Conservation (phyloP, 1,140 invertebrate species). For the Scaptodrosophila lebanonensis region DNA sequence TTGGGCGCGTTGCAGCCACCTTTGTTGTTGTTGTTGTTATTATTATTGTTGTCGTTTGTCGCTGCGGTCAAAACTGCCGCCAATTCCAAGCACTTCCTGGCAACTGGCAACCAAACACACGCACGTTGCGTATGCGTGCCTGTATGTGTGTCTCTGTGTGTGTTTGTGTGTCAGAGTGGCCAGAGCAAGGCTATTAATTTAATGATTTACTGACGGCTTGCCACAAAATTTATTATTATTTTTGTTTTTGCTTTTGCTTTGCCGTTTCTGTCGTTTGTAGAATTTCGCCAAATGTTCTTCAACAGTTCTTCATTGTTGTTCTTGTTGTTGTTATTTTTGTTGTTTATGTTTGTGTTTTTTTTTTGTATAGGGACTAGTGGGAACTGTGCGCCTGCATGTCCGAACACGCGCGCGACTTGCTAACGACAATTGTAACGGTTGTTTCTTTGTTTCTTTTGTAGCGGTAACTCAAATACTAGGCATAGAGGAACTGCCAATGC, state of each 20-base stretch:
- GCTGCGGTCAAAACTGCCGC: slow-evolving; percentile 67
- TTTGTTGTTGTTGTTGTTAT: slow-evolving; percentile 12
- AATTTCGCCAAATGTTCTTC: too few relatives aligned
- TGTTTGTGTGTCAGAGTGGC: slow-evolving; percentile 21
- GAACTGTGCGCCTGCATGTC: too few relatives aligned
- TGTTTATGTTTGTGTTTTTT: slow-evolving; percentile 19
- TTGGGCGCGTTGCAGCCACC: slow-evolving; percentile 38
- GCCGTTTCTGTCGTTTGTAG: too few relatives aligned
- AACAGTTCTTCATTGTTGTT: neutral
- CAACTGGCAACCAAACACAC: slow-evolving; percentile 36
- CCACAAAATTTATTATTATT: slow-evolving; percentile 58
- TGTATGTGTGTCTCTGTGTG: slow-evolving; percentile 11
- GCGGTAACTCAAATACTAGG: slow-evolving; percentile 14
- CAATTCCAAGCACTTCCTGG: slow-evolving; percentile 49
- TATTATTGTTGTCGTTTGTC: slow-evolving; percentile 19
- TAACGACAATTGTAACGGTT: neutral
- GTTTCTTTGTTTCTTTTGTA: slow-evolving; percentile 8
- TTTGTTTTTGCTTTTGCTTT: slow-evolving; percentile 13
- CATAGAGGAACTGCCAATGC: too few relatives aligned
- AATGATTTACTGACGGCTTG: slow-evolving; percentile 68
- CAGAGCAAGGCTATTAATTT: slow-evolving; percentile 62
- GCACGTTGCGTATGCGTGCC: slow-evolving; percentile 28
- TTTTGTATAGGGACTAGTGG: slow-evolving; percentile 17
- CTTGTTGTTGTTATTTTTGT: neutral
- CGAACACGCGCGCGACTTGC: slow-evolving; percentile 33